Evolutionary conservation across 2,113 vertebrate genomes (phyloP).

Genomic region (Gallinago jamesoni): DNA sequence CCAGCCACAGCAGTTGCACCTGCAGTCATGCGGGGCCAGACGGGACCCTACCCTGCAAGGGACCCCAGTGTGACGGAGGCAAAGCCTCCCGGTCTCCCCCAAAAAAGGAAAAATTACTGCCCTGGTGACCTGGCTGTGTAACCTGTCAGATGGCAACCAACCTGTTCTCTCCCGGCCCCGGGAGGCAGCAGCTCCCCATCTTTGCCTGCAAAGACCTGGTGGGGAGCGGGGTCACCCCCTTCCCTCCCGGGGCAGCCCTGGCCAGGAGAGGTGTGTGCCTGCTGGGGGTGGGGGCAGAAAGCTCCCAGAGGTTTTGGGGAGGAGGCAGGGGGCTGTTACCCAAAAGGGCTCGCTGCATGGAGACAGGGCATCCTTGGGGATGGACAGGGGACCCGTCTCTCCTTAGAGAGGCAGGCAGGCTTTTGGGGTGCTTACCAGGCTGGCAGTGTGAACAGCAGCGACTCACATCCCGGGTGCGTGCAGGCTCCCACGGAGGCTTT

Average conservation of each 20-base stretch:
- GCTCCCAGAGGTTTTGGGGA: neutral
- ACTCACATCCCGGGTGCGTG: fast-evolving
- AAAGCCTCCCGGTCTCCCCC: neutral
- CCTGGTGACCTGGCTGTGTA: neutral
- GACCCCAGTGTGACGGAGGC: too few relatives aligned
- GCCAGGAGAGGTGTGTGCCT: neutral
- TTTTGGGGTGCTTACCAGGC: fast-evolving
- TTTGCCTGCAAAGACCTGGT: neutral
- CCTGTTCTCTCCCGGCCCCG: neutral
- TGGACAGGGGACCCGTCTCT: neutral
- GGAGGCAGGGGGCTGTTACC: fast-evolving
- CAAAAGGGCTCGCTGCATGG: fast-evolving
- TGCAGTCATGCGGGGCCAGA: neutral
- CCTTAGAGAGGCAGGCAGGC: neutral
- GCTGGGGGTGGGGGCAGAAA: too few relatives aligned
- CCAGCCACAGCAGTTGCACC: neutral
- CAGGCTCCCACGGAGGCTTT: neutral
- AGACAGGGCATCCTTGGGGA: neutral
- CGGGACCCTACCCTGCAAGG: fast-evolving
- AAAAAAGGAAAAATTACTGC: neutral
- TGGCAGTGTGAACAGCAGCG: neutral
- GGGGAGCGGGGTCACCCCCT: neutral
- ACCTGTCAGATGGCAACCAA: neutral
- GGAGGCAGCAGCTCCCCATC: neutral
- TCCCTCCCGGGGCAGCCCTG: neutral